Evolutionary conservation across 2,113 vertebrate species (phyloP).

Genomic region (Tenrec ecaudatus): DNA sequence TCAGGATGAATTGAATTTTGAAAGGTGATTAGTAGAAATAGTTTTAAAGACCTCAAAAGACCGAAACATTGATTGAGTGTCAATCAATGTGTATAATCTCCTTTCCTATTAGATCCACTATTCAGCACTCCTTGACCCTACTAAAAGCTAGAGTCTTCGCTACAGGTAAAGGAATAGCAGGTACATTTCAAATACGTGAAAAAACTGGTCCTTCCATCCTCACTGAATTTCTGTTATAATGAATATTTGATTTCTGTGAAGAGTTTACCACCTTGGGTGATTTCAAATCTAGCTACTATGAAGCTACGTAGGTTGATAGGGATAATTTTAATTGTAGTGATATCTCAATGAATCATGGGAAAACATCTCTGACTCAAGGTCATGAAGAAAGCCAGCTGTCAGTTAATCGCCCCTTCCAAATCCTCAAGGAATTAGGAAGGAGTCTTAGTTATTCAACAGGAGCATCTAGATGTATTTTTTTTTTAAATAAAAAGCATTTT

Average conservation of each 20-base stretch:
- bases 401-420: neutral
- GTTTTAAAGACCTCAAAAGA: neutral
- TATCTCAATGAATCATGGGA: neutral
- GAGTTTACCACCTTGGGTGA: neutral
- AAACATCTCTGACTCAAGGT: neutral
- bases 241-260: neutral
- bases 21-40: neutral
- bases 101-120: neutral
- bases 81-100: neutral
- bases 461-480: neutral
- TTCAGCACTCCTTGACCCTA: neutral
- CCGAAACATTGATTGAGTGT: neutral
- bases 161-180: neutral
- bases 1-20: neutral
- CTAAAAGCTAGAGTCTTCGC: neutral
- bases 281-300: neutral
- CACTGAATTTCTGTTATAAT: neutral
- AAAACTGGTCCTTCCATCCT: neutral
- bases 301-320: neutral
- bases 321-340: no score
- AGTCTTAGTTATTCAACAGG: neutral
- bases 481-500: neutral
- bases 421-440: neutral
- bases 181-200: neutral
- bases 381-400: neutral